A percentile compares a stretch with the other conserved stretches of the same genome.
Conservation (phyloP, 1,140 invertebrate species). For the Calosoma granatense region DNA sequence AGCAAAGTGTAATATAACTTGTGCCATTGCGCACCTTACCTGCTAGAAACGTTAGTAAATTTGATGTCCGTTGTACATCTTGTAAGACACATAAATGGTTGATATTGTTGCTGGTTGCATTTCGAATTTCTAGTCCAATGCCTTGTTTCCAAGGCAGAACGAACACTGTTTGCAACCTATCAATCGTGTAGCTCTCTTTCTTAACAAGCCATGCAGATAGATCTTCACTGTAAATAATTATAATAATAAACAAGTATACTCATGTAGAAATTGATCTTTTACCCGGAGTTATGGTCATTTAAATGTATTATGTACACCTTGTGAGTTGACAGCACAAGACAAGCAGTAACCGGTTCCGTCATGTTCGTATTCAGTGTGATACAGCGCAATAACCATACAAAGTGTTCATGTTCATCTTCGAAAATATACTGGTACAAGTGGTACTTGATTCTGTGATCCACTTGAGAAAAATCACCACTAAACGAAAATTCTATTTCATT, state of each 20-base stretch:
- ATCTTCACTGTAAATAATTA: constrained; percentile 27
- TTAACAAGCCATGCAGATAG: constrained; percentile 36
- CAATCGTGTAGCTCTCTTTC: constrained; percentile 35
- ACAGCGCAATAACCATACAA: constrained; percentile 42
- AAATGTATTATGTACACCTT: constrained; percentile 44
- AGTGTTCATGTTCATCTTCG: constrained; percentile 42
- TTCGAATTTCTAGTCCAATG: constrained; percentile 32
- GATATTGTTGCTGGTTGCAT: constrained; percentile 28
- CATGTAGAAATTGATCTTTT: neutral
- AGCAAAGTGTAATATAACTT: constrained; percentile 7
- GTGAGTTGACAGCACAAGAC: constrained; percentile 42
- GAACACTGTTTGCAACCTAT: constrained; percentile 32
- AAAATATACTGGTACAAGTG: constrained; percentile 45
- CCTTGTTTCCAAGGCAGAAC: constrained; percentile 38
- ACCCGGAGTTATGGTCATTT: constrained; percentile 11
- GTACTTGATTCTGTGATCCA: constrained; percentile 48
- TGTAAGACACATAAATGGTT: constrained; percentile 35
- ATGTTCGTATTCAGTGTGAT: constrained; percentile 35
- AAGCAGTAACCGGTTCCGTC: constrained; percentile 32
- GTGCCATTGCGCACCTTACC: constrained; percentile 20
- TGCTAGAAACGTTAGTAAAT: constrained; percentile 35
- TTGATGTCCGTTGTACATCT: constrained; percentile 37
- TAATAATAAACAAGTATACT: neutral
- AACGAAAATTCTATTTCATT: neutral
- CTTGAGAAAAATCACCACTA: constrained; percentile 38